phyloP scores from a whole-genome alignment of 2,113 vertebrate genomes.

The Notarius quadriscutis region DNA sequence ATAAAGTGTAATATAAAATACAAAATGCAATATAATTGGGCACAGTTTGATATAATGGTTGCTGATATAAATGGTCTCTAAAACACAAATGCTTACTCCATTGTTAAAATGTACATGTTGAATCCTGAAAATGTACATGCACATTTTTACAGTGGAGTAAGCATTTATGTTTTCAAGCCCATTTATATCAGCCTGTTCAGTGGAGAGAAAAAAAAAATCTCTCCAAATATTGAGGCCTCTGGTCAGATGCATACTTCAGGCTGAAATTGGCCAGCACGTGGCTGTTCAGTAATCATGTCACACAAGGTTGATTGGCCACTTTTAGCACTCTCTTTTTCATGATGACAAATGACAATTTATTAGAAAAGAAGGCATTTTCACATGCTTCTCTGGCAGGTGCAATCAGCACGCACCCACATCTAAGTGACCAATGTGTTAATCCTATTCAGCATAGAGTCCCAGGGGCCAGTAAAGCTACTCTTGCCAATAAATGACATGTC shows the following conservation, averaged over 20 bases:
- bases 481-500: slow-evolving; percentile 35
- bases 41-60: background rate
- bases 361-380: slow-evolving; percentile 31
- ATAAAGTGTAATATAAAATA: background rate
- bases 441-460: slow-evolving; percentile 44
- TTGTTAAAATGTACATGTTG: too few species aligned
- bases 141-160: background rate
- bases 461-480: slow-evolving; percentile 37
- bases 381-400: slow-evolving; percentile 44
- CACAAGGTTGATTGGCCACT: slow-evolving; percentile 42
- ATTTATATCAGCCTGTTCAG: background rate
- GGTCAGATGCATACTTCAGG: slow-evolving; percentile 26
- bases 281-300: slow-evolving; percentile 30
- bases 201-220: background rate
- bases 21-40: background rate
- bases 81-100: background rate
- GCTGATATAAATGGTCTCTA: background rate
- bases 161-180: background rate
- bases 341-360: slow-evolving; percentile 50
- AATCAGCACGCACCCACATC: slow-evolving; percentile 61
- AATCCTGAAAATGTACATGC: too few species aligned
- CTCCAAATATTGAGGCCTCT: slow-evolving; percentile 11
- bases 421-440: slow-evolving; percentile 66
- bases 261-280: slow-evolving; percentile 20
- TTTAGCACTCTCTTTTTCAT: slow-evolving; percentile 19